A percentile compares a stretch with the other conserved stretches of the same genome.
Conservation (phyloP, 2,888 invertebrate genomes). For the Sarcophaga subvicina region DNA sequence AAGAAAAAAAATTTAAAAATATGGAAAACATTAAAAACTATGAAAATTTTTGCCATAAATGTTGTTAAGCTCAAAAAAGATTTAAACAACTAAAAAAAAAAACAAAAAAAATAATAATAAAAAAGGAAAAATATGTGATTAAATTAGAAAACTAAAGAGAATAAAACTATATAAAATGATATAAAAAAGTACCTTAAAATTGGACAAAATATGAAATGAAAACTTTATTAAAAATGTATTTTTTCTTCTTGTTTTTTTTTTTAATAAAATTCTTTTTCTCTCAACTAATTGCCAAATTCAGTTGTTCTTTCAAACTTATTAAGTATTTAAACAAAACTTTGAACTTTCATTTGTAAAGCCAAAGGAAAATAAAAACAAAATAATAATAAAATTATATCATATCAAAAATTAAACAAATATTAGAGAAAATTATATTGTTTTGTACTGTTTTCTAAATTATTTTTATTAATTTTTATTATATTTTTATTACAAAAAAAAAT, state of each 20-base stretch:
- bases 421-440: conserved; percentile 7
- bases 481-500: too few species aligned
- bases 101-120: conserved; percentile 3
- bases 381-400: conserved; percentile 56
- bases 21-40: not conserved
- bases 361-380: not conserved
- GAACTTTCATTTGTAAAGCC: conserved; percentile 45
- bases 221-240: conserved; percentile 11
- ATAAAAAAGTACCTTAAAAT: conserved; percentile 65
- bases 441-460: conserved; percentile 1
- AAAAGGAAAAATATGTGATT: conserved; percentile 66
- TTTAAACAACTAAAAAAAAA: conserved; percentile 31
- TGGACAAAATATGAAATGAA: conserved; percentile 59
- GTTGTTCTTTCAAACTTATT: conserved; percentile 35
- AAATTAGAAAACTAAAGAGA: conserved; percentile 70
- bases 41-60: not conserved
- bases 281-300: conserved; percentile 57
- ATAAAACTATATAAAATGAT: conserved; percentile 64
- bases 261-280: not conserved
- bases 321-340: not conserved
- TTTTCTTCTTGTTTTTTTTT: not conserved
- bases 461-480: not conserved
- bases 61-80: conserved; percentile 44
- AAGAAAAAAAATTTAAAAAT: not conserved
- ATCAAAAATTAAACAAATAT: conserved; percentile 49